These are phyloP conservation scores for Amphilophus citrinellus DNA, from an alignment of 2,113 vertebrate species.

Conservation along the genomic window DNA sequence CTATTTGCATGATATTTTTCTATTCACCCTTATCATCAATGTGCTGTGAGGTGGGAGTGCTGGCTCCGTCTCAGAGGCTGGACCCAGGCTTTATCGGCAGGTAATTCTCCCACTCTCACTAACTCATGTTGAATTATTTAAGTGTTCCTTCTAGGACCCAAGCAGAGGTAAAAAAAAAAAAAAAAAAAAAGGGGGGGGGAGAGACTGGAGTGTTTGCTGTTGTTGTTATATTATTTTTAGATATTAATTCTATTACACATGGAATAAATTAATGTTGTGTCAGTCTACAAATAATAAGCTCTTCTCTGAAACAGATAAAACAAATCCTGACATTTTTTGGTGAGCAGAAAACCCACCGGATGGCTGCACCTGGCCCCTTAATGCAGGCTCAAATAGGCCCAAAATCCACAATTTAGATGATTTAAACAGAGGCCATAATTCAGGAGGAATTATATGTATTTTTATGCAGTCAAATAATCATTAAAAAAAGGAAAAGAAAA, in stretches of 20 bases:
- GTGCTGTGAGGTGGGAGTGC: constrained; percentile 80
- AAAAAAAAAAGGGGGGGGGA: no score
- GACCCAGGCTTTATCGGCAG: constrained; percentile 79
- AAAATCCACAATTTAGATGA: constrained; percentile 12
- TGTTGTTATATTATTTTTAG: constrained; percentile 41
- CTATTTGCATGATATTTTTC: constrained; percentile 83
- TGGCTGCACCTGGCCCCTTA: constrained; percentile 35
- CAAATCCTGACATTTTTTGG: constrained; percentile 39
- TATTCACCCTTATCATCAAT: constrained; percentile 79
- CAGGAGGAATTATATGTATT: background rate
- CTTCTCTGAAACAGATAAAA: constrained; percentile 40
- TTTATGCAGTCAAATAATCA: constrained; percentile 15
- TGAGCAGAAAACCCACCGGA: constrained; percentile 32
- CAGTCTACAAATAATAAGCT: constrained; percentile 18
- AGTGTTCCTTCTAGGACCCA: constrained; percentile 71
- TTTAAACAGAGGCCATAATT: constrained; percentile 29
- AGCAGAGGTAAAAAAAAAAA: constrained; percentile 32
- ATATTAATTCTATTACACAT: constrained; percentile 54
- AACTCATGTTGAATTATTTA: constrained; percentile 83
- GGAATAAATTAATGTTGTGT: constrained; percentile 39
- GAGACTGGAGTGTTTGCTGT: constrained; percentile 23
- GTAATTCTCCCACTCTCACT: constrained; percentile 80
- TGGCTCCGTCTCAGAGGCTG: constrained; percentile 79
- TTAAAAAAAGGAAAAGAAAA: background rate
- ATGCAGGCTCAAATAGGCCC: constrained; percentile 43